These are phyloP conservation scores for Cyclargus thomasi DNA, from an alignment of 1,140 invertebrate genomes.

Conservation along the genomic window DNA sequence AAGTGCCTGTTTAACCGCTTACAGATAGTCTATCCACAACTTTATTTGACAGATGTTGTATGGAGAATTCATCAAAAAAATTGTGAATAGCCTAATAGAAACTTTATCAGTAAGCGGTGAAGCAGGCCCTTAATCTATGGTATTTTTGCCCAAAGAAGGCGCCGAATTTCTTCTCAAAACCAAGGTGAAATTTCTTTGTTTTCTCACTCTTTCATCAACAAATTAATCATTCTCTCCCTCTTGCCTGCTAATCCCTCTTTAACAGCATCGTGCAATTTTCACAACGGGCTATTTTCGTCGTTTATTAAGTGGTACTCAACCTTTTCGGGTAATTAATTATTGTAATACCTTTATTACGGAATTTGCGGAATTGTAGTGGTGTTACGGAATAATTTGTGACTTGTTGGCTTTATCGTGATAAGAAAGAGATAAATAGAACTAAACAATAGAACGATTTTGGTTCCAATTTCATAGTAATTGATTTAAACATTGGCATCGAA, in stretches of 20 bases:
- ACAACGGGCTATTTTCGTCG: background rate
- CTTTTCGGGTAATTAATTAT: background rate
- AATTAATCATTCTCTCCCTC: background rate
- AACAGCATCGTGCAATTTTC: background rate
- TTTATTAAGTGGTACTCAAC: background rate
- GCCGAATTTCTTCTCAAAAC: background rate
- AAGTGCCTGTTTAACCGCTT: too few relatives aligned
- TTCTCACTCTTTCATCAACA: background rate
- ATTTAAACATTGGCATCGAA: too few relatives aligned
- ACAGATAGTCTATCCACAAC: too few relatives aligned
- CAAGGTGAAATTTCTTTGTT: background rate
- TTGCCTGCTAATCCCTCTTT: background rate
- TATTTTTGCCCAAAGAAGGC: too few relatives aligned
- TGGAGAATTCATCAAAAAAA: too few relatives aligned
- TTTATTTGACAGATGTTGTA: too few relatives aligned
- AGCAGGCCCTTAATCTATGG: too few relatives aligned
- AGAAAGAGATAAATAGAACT: too few relatives aligned
- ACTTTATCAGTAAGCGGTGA: too few relatives aligned
- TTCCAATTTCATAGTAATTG: too few relatives aligned
- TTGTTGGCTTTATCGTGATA: background rate
- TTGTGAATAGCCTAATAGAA: too few relatives aligned
- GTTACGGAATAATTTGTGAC: background rate
- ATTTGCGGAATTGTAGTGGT: background rate
- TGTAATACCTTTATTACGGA: conserved; percentile 1
- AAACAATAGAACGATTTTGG: too few relatives aligned